Base-by-base conservation (phyloP, 2,888 invertebrate genomes). In the Thysanoteuthis rhombus region DNA sequence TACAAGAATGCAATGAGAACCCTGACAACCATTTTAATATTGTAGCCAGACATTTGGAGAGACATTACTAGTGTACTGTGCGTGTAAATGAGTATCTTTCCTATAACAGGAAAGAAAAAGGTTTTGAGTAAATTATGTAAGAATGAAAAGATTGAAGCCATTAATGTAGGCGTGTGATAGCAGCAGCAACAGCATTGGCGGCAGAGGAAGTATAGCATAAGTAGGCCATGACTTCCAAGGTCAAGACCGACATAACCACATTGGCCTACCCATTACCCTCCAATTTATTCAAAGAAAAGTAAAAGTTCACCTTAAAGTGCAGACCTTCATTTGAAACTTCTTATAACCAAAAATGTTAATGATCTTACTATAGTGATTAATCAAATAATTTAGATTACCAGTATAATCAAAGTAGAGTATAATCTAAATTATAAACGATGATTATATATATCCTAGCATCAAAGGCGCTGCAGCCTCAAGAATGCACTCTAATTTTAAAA, bases 121-220 rank as follows among this genome's bases (percentile, higher is more conserved):
- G n/a, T n/a, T 75, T 36, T 16, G n/a, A 75, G 75, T 75, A 75
- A n/a, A n/a, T 75, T 36, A 75, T 75, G 75, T 36, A 75, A 75
- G 75, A 75, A 22, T 22, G 25, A 52, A 75, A n/a, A 75, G n/a
- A 75, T 75, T 12, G 36, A 75, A 75, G 75, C 75, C 19, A 75
- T 75, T 75, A 75, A 75, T 75, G 75, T n/a, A 75, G 75, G 75
- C 75, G 12, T 75, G 75, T 75, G 19, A 12, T 36, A 75, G 75
- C 75, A 75, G 75, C 75, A 75, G 75, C 75, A 75, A n/a, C 75
- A 52, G 52, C 25, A 52, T n/a, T 75, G 75, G 75, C 75, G 19
- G 75, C 75, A 75, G 75, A 75, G 75, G 75, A 75, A 75, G 75
- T 75, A 75, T 75, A n/a, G 75, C n/a, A n/a, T 75, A 75, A 75